Percentiles rank a stretch among this genome's conserved stretches.
Evolutionary conservation across 2,113 vertebrate species (phyloP).

Genomic region (Zapornia atra): DNA sequence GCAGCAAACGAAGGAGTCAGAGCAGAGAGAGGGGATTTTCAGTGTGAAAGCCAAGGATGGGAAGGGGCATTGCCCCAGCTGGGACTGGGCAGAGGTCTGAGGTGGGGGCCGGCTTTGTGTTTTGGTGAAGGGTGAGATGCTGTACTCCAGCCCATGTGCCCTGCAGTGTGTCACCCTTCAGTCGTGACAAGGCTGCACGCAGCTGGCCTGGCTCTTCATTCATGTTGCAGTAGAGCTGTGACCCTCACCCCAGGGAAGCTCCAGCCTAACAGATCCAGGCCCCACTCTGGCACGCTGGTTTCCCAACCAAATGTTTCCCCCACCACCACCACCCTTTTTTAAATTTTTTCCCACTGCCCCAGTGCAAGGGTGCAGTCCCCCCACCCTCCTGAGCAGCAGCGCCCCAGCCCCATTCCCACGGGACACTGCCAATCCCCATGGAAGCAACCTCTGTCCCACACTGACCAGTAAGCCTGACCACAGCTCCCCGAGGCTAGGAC

Average conservation of each 20-base stretch:
- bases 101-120: background rate
- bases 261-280: background rate
- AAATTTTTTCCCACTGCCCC: background rate
- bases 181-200: background rate
- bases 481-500: background rate
- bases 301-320: background rate
- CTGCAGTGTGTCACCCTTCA: background rate
- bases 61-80: background rate
- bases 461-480: rapidly evolving
- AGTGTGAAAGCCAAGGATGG: background rate
- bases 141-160: background rate
- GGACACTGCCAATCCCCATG: rapidly evolving
- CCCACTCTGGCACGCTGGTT: background rate
- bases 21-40: background rate
- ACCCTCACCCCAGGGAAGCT: background rate
- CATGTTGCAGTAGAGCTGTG: rapidly evolving
- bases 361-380: background rate
- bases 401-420: background rate
- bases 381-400: background rate
- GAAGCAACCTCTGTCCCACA: background rate
- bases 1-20: background rate
- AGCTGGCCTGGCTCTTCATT: background rate
- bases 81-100: background rate
- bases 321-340: background rate
- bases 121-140: background rate